These are phyloP conservation scores for Emydoidea blandingii DNA, from an alignment of 2,797 vertebrate species.

Conservation along the genomic window DNA sequence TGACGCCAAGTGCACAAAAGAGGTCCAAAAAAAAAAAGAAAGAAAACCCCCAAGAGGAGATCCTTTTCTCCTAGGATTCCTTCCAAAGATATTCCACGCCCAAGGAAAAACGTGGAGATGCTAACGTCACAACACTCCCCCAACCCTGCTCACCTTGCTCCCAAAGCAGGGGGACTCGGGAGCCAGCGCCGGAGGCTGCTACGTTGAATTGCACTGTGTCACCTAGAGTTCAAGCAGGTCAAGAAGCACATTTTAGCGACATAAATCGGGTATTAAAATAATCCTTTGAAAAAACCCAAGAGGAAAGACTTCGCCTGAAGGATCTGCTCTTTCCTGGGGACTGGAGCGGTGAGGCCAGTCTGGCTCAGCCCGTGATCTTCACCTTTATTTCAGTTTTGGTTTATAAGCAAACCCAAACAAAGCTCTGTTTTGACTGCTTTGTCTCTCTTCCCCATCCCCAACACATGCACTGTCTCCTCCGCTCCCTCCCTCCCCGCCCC, in stretches of 20 bases:
- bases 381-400: constrained; percentile 9
- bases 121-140: background rate
- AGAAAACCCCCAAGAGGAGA: constrained; percentile 3
- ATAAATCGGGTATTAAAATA: constrained; percentile 80
- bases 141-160: background rate
- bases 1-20: constrained; percentile 9
- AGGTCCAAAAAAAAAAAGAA: background rate
- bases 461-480: background rate
- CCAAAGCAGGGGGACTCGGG: background rate
- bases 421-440: constrained; percentile 52
- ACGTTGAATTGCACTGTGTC: constrained; percentile 53
- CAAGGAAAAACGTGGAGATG: constrained; percentile 21
- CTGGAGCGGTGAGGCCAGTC: background rate
- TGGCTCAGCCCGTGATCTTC: constrained; percentile 34
- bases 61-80: constrained; percentile 6
- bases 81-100: constrained; percentile 50
- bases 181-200: constrained; percentile 38
- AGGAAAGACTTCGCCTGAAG: constrained; percentile 65
- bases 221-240: constrained; percentile 76
- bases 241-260: constrained; percentile 84
- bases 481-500: background rate
- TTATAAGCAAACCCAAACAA: constrained; percentile 43
- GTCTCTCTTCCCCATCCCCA: constrained; percentile 15
- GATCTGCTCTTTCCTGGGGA: constrained; percentile 47
- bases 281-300: constrained; percentile 30